Evolutionary conservation across 2,888 invertebrate species (phyloP).

Genomic region (Emmelina monodactyla): DNA sequence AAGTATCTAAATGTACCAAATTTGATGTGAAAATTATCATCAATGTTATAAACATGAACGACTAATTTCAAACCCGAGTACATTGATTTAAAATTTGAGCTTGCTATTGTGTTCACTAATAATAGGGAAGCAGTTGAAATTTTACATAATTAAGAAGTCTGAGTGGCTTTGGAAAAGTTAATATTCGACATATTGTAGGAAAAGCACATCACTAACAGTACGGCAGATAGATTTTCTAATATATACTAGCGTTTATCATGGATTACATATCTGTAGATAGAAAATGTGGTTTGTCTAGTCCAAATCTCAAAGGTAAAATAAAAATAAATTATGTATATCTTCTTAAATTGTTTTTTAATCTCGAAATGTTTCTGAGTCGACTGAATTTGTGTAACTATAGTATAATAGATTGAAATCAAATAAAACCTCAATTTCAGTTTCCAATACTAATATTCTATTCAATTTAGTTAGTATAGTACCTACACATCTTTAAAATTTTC

Average conservation of each 20-base stretch:
- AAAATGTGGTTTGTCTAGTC: conserved; percentile 63
- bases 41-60: too few species aligned
- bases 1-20: too few species aligned
- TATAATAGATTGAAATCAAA: conserved; percentile 27
- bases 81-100: too few species aligned
- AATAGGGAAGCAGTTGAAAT: too few species aligned
- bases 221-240: conserved; percentile 55
- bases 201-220: conserved; percentile 46
- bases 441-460: conserved; percentile 24
- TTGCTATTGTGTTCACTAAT: too few species aligned
- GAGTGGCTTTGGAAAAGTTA: conserved; percentile 41
- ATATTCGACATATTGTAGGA: conserved; percentile 29
- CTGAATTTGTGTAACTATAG: conserved; percentile 50
- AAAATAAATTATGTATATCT: conserved; percentile 38
- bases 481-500: neutral
- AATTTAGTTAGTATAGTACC: conserved; percentile 29
- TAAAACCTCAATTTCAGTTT: conserved; percentile 9
- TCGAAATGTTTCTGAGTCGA: conserved; percentile 46
- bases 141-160: conserved; percentile 14
- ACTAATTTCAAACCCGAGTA: too few species aligned
- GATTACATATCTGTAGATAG: conserved; percentile 67
- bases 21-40: too few species aligned
- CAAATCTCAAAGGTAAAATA: conserved; percentile 54
- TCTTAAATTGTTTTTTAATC: conserved; percentile 32
- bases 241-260: conserved; percentile 61